Conservation (phyloP, 2,888 invertebrate genomes). For the Molorchus minor region DNA sequence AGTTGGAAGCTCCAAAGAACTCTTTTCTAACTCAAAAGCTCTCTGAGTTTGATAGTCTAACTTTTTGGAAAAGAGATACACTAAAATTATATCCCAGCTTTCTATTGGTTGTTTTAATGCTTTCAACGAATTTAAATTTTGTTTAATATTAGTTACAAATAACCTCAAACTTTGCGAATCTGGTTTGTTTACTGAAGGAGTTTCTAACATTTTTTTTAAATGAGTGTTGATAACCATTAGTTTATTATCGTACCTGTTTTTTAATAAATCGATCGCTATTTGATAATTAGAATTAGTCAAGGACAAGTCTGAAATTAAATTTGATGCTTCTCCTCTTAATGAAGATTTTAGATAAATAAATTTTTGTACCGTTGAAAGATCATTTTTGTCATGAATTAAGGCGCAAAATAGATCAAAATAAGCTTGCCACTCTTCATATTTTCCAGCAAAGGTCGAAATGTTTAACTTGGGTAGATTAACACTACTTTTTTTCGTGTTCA, state of each 20-base stretch:
- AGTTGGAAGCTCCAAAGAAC: background rate
- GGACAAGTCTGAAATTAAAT: background rate
- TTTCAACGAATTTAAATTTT: slow-evolving; percentile 10
- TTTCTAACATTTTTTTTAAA: slow-evolving; percentile 43
- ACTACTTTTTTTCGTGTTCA: too few species aligned
- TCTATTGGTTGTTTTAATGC: background rate
- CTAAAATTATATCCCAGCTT: background rate
- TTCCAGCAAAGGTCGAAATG: background rate
- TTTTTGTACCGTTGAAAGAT: background rate
- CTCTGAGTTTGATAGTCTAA: background rate
- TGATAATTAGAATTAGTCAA: background rate
- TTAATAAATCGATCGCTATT: background rate
- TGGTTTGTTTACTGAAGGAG: slow-evolving; percentile 28
- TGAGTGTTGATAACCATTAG: background rate
- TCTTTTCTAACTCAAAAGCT: background rate
- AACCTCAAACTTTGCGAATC: background rate
- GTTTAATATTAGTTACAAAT: slow-evolving; percentile 5
- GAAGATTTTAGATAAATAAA: slow-evolving; percentile 1
- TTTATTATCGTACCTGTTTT: background rate
- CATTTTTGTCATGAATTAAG: background rate
- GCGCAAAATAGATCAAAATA: background rate
- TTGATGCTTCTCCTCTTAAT: background rate
- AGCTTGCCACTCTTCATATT: background rate
- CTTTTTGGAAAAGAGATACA: background rate
- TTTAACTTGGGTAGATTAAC: background rate